Evolutionary conservation across 2,113 vertebrate species (phyloP).

Genomic region (Butorides virescens): DNA sequence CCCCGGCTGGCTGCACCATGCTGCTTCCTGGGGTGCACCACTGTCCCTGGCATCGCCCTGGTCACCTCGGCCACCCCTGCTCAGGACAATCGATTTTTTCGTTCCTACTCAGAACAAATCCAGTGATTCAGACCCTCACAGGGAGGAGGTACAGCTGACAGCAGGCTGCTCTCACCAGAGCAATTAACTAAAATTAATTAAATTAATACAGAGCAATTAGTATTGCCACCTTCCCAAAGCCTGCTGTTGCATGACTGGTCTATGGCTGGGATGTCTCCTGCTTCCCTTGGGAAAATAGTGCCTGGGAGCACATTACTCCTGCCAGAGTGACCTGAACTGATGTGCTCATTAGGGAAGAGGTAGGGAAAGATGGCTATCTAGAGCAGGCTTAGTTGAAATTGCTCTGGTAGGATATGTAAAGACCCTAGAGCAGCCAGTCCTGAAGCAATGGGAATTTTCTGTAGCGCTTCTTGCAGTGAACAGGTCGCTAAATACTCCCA

Average conservation of each 20-base stretch:
- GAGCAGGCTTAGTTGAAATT: neutral
- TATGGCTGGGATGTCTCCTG: neutral
- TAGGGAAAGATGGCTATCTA: neutral
- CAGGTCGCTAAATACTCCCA: neutral
- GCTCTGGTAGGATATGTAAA: neutral
- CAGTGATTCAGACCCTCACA: neutral
- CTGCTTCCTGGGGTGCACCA: neutral
- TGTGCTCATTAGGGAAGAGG: neutral
- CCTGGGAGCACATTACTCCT: neutral
- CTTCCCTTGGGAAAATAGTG: neutral
- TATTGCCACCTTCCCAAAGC: neutral
- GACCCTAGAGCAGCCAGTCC: neutral
- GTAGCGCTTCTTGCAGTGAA: neutral
- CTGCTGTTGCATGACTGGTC: neutral
- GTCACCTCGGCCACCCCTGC: neutral
- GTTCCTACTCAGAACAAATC: neutral
- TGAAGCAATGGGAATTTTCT: neutral
- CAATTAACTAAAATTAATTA: neutral
- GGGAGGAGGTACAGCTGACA: neutral
- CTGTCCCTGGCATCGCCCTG: neutral
- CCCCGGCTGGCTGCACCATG: accelerated
- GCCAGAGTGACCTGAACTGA: neutral
- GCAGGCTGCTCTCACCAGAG: neutral
- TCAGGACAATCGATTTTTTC: neutral
- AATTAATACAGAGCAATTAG: neutral